phyloP scores from a whole-genome alignment of 2,113 vertebrate species.

The Lasiurus borealis region DNA sequence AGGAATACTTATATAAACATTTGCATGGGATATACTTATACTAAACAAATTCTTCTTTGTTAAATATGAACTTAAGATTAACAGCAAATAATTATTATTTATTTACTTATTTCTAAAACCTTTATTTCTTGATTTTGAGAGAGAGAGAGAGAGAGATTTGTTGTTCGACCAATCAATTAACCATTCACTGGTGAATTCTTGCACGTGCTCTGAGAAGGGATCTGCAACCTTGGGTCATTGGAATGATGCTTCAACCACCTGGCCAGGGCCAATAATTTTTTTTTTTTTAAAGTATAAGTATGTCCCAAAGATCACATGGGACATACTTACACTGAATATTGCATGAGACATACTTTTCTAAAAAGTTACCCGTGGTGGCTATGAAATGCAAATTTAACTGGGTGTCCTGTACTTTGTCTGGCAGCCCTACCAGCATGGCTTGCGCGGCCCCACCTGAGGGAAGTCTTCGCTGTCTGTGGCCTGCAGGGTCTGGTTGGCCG shows the following conservation, averaged over 20 bases:
- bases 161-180: background rate
- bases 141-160: background rate
- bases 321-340: background rate
- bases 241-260: background rate
- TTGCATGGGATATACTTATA: background rate
- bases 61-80: slow-evolving; percentile 6
- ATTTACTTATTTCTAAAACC: background rate
- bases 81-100: background rate
- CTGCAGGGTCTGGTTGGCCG: slow-evolving; percentile 95
- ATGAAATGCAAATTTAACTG: background rate
- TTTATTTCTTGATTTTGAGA: background rate
- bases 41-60: background rate
- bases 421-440: accelerated
- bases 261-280: no score
- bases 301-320: background rate
- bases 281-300: background rate
- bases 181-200: background rate
- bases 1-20: background rate
- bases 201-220: background rate
- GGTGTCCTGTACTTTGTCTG: accelerated
- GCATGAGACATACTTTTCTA: background rate
- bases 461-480: slow-evolving; percentile 90
- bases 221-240: background rate
- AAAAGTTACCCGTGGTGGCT: accelerated
- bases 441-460: slow-evolving; percentile 87